Conservation (phyloP, 2,113 vertebrate genomes). For the Xiphorhynchus elegans region DNA sequence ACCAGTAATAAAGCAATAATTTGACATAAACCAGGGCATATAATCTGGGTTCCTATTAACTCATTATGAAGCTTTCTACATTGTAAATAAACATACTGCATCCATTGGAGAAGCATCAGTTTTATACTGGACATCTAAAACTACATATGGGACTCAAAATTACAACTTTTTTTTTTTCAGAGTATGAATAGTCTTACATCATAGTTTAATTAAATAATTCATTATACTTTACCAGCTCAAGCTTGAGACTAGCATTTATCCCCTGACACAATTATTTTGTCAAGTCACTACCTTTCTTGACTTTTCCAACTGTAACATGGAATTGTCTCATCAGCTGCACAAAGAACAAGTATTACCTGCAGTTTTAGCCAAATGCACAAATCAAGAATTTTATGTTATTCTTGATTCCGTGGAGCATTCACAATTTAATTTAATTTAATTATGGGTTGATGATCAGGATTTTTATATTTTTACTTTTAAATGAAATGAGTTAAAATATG, state of each 20-base stretch:
- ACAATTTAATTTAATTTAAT: not conserved
- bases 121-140: not conserved
- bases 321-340: not conserved
- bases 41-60: not conserved
- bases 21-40: not conserved
- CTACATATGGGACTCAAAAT: not conserved
- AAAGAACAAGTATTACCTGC: not conserved
- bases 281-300: not conserved
- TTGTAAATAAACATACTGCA: not conserved
- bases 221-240: not conserved
- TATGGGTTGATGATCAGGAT: not conserved
- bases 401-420: not conserved
- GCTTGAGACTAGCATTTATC: not conserved
- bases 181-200: not conserved
- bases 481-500: not conserved
- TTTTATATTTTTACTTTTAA: not conserved
- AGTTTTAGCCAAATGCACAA: not conserved
- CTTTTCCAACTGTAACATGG: not conserved
- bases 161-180: not conserved
- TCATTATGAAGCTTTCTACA: not conserved
- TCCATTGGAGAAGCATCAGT: fast-evolving
- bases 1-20: slow-evolving; percentile 1
- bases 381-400: not conserved
- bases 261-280: not conserved
- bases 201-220: not conserved